Evolutionary conservation across 37 sponge, comb jelly and placozoan genomes (phyloP).

Genomic region (Aplysina aerophoba): DNA sequence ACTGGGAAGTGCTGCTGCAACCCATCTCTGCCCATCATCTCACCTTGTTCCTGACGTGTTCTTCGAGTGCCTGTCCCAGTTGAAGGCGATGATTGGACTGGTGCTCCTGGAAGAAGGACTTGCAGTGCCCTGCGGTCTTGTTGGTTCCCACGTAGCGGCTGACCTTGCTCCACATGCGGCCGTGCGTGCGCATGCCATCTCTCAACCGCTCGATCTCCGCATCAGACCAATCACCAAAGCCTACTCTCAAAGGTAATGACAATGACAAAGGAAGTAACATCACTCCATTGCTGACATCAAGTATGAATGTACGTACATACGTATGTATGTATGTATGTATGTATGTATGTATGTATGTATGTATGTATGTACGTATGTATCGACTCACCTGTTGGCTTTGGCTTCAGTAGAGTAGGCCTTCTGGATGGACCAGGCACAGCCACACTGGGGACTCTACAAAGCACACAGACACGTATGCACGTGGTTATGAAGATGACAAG

Average conservation of each 20-base stretch:
- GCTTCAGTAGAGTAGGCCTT: slow-evolving; percentile 23
- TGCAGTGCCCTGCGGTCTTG: slow-evolving; percentile 62
- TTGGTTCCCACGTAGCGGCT: background rate
- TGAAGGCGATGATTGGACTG: slow-evolving; percentile 32
- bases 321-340: background rate
- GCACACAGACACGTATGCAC: background rate
- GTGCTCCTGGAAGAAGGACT: slow-evolving; percentile 69
- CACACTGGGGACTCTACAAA: too few relatives aligned
- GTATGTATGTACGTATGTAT: background rate
- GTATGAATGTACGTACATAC: slow-evolving; percentile 7
- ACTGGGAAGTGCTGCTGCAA: too few relatives aligned
- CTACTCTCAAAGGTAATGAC: too few relatives aligned
- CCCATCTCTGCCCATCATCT: too few relatives aligned
- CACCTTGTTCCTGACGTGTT: slow-evolving; percentile 41
- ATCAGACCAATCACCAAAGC: slow-evolving; percentile 68
- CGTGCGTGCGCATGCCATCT: slow-evolving; percentile 73
- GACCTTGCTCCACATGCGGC: slow-evolving; percentile 51
- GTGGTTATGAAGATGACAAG: background rate
- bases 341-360: slow-evolving; percentile 4
- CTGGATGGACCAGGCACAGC: slow-evolving; percentile 1
- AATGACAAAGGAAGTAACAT: too few relatives aligned
- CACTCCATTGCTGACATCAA: background rate
- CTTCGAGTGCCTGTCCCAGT: slow-evolving; percentile 55
- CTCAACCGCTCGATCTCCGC: slow-evolving; percentile 63
- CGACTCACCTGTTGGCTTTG: background rate